Base-by-base conservation (phyloP, 2,113 vertebrate species). In the Dipodomys stephensi region DNA sequence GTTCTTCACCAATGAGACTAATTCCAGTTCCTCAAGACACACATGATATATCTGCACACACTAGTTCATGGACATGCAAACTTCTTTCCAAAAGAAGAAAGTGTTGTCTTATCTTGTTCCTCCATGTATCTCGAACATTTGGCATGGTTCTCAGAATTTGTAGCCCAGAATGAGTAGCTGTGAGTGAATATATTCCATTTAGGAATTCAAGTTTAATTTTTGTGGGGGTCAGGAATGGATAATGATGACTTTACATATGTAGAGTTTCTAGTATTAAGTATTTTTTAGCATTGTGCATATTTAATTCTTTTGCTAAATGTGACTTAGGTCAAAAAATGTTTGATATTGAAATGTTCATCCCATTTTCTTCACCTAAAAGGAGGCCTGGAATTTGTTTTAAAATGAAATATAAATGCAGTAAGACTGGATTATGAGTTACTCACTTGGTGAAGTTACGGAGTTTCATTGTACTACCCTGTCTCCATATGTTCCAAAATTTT, bases 71-170 rank as follows among this genome's bases (percentile, higher is more conserved):
- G 16, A 1, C 2, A 8, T 39, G 35, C n/a, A 69, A 44, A 68
- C 53, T 39, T 39, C 39, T 72, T 46, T 19, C 32, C 62, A 19
- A 67, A 92, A 86, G 72, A 76, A 84, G n/a, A 30, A 23, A 39
- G 32, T 62, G 18, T 91, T 92, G 46, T 77, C 53, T 91, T 92
- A 35, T 77, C 53, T 95, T 71, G 8, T 77, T 94, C n/a, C 53
- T 68, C 19, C n/a, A 3, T 76, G 6, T 35, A 81, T 62, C 32
- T 22, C 27, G 81, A 67, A n/a, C 76, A 46, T 7, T 88, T 87
- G 81, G 13, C 44, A 16, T 81, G 60, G 10, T 90, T 18, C 30
- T 27, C 85, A 4, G 18, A n/a, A 85, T 65, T 84, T 87, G 18
- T 85, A 81, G 57, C 46, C 10, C 62, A 67, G 28, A 87, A 92